Base-by-base conservation (phyloP, 2,888 invertebrate species). In the Ernsta delagoae region DNA sequence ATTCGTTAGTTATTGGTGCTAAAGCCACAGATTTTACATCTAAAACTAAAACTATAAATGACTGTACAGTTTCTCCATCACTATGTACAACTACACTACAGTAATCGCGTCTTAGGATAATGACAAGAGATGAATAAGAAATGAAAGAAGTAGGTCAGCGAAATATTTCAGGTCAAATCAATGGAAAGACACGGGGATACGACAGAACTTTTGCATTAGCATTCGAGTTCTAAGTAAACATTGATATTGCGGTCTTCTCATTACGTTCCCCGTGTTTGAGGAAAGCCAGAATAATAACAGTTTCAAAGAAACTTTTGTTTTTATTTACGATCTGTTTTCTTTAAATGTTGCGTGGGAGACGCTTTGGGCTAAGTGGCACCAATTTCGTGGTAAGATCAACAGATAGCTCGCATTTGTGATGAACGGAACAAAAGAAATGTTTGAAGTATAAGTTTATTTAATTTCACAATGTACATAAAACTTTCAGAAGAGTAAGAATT, bases 131-230 rank as follows among this genome's bases (percentile, higher is more conserved):
- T 8, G 24, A 34, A 24, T 9, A 41, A 54, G 54, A 31, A 41
- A 64, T 64, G 11, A 3, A 41, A 59, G 36, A 65, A 65, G 48
- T 65, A 65, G 65, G 65, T 65, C 59, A 59, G 12, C 41, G 31
- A 50, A 65, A 65, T 11, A 65, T 59, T 50, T 41, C 24, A 45
- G 65, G 65, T 59, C 65, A 59, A 59, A 31, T 59, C 48, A 50
- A 59, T 39, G 59, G 63, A 59, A 59, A 65, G 16, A 48, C 50
- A 65, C 36, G 65, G 57, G 59, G 9, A 0, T 41, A 9, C 36
- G 36, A 50, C 24, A 24, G 59, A 65, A 59, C 50, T 65, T 65
- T 65, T 65, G 59, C 59, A 65, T 65, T 59, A 65, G 50, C n/a
- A 48, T 34, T 45, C 16, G 59, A 59, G 59, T 65, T n/a, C 16